These are phyloP conservation scores for Solenopsis fugax DNA, from an alignment of 1,140 invertebrate species.

Conservation along the genomic window DNA sequence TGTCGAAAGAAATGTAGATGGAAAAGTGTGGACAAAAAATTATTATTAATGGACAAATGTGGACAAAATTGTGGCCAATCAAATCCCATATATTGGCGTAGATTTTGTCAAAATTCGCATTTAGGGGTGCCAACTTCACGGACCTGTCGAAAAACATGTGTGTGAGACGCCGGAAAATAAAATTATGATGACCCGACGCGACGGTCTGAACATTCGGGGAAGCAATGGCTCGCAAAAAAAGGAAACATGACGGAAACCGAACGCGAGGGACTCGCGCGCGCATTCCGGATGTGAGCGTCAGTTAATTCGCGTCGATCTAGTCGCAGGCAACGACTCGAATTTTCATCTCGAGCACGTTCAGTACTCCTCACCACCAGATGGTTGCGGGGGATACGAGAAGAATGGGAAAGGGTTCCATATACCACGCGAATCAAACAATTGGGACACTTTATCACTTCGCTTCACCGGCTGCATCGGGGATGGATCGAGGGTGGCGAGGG, in stretches of 20 bases:
- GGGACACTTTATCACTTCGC: slow-evolving; percentile 70
- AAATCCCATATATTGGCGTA: too few relatives aligned
- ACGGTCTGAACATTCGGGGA: neutral
- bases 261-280: neutral
- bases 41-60: too few relatives aligned
- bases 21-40: too few relatives aligned
- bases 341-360: slow-evolving; percentile 61
- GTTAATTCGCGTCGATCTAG: slow-evolving; percentile 58
- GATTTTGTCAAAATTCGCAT: too few relatives aligned
- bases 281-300: slow-evolving; percentile 26
- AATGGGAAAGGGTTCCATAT: slow-evolving; percentile 4
- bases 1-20: too few relatives aligned
- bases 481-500: neutral
- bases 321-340: slow-evolving; percentile 31
- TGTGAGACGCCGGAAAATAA: neutral
- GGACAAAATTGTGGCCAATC: too few relatives aligned
- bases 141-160: too few relatives aligned
- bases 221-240: neutral
- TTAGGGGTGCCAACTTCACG: too few relatives aligned
- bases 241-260: neutral
- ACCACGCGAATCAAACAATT: slow-evolving; percentile 53
- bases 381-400: neutral
- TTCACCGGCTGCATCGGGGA: slow-evolving; percentile 56
- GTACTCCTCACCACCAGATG: neutral
- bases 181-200: neutral